phyloP scores from a whole-genome alignment of 2,797 vertebrate species.

The Semotilus atromaculatus region DNA sequence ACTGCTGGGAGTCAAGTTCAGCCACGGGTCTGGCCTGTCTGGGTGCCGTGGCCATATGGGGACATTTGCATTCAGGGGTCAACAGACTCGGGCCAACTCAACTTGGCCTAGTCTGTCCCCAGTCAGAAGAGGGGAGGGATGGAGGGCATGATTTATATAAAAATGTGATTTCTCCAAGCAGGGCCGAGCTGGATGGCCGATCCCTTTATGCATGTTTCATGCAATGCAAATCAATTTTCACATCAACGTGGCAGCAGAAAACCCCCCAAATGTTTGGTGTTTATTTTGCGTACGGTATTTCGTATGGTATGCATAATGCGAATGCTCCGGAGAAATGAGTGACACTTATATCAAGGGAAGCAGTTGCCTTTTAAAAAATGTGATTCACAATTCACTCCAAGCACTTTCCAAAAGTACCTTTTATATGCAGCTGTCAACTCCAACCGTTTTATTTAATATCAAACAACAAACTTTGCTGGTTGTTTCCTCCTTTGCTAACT shows the following conservation, averaged over 20 bases:
- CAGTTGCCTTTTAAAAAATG: constrained; percentile 41
- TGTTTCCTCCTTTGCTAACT: constrained; percentile 19
- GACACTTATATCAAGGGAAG: constrained; percentile 48
- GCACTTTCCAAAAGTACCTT: constrained; percentile 35
- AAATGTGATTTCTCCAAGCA: constrained; percentile 77
- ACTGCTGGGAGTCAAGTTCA: constrained; percentile 82
- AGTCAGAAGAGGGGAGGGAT: constrained; percentile 59
- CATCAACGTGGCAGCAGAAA: constrained; percentile 63
- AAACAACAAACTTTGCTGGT: constrained; percentile 19
- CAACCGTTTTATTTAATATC: constrained; percentile 24
- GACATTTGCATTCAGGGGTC: constrained; percentile 76
- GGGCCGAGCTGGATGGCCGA: constrained; percentile 62
- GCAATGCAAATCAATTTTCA: constrained; percentile 75
- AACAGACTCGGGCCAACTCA: constrained; percentile 67
- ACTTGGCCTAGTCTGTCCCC: constrained; percentile 44
- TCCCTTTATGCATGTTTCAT: constrained; percentile 71
- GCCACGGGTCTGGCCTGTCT: constrained; percentile 74
- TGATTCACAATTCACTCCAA: constrained; percentile 29
- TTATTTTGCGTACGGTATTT: constrained; percentile 62
- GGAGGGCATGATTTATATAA: constrained; percentile 63
- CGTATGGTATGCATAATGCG: constrained; percentile 54
- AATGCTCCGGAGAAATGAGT: constrained; percentile 48
- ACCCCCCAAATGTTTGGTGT: constrained; percentile 67
- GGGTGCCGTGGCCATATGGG: constrained; percentile 79
- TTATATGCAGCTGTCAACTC: constrained; percentile 26